phyloP scores from a whole-genome alignment of 1,140 invertebrate species.

The Megathymus violae region DNA sequence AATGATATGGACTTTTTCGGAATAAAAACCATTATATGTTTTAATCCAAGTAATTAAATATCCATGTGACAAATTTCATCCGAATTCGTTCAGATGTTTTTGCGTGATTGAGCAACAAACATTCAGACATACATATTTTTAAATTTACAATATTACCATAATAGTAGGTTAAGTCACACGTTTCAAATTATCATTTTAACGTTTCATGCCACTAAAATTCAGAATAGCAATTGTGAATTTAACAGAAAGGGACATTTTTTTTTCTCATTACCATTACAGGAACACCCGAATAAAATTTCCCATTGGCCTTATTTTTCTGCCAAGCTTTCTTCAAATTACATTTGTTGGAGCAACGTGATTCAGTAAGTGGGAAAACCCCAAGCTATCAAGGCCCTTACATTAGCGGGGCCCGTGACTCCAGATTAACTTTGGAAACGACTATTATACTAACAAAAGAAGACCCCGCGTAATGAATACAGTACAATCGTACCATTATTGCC shows the following conservation, averaged over 20 bases:
- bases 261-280: not conserved
- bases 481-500: not conserved
- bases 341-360: constrained; percentile 46
- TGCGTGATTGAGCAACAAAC: too few species aligned
- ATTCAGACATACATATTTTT: too few species aligned
- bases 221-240: not conserved
- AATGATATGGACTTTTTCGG: too few species aligned
- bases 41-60: too few species aligned
- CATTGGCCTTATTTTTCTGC: constrained; percentile 22
- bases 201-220: too few species aligned
- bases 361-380: constrained; percentile 45
- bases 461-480: constrained; percentile 25
- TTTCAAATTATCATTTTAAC: too few species aligned
- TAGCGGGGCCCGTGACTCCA: constrained; percentile 33
- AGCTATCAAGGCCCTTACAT: constrained; percentile 38
- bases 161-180: too few species aligned
- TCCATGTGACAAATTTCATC: too few species aligned
- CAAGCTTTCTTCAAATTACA: constrained; percentile 43
- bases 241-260: not conserved
- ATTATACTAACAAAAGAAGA: constrained; percentile 36
- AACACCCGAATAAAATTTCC: constrained; percentile 8
- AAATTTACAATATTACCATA: too few species aligned
- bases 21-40: too few species aligned
- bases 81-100: too few species aligned
- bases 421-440: constrained; percentile 35